Evolutionary conservation across 2,113 vertebrate species (phyloP).

Genomic region (Acinonyx jubatus): DNA sequence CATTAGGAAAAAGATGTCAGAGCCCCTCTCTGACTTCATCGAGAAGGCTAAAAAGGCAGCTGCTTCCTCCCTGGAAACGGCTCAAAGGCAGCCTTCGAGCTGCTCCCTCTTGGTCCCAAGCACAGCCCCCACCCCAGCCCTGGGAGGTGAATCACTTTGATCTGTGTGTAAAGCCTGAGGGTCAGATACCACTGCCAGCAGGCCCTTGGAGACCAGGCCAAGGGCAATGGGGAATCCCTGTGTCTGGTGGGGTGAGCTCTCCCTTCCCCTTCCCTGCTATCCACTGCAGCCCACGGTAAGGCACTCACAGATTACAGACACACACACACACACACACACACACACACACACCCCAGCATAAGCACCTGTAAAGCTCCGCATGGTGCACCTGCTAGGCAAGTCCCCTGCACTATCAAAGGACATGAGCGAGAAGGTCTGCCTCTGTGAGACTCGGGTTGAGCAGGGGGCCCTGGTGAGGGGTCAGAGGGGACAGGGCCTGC

Average conservation of each 20-base stretch:
- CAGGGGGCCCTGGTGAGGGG: neutral
- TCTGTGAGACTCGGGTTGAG: neutral
- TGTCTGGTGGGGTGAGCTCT: neutral
- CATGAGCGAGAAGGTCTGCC: neutral
- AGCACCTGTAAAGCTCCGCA: neutral
- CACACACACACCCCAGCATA: neutral
- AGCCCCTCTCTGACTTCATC: neutral
- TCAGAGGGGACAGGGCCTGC: neutral
- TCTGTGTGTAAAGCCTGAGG: neutral
- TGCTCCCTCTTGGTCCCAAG: neutral
- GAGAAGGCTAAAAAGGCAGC: neutral
- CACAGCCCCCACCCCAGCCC: neutral
- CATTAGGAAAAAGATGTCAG: neutral
- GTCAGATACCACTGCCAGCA: neutral
- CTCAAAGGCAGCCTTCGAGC: neutral
- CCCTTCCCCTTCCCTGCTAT: neutral
- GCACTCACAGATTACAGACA: slow-evolving; percentile 38
- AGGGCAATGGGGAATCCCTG: neutral
- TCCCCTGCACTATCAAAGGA: neutral
- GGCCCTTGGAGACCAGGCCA: neutral
- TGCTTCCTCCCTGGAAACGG: neutral
- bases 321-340: neutral
- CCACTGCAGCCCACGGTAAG: neutral
- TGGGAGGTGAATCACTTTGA: neutral
- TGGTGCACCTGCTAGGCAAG: slow-evolving; percentile 10